Evolutionary conservation across 1,140 invertebrate genomes (phyloP).

Genomic region (Drosophila ambigua): DNA sequence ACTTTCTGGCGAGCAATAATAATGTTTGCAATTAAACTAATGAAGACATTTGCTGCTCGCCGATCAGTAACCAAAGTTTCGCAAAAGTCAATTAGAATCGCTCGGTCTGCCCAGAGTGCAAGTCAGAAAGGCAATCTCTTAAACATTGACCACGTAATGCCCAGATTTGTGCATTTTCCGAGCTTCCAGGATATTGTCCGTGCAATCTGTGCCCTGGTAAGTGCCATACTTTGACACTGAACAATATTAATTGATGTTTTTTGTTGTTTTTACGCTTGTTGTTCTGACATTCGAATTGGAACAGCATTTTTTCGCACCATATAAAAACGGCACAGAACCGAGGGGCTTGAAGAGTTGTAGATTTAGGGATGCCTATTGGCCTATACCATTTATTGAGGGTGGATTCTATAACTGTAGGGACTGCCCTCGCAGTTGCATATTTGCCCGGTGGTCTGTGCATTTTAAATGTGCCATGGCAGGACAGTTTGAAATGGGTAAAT

Average conservation of each 20-base stretch:
- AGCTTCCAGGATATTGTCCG: slow-evolving; percentile 17
- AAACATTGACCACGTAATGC: slow-evolving; percentile 22
- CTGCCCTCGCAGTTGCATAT: slow-evolving; percentile 6
- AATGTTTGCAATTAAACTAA: slow-evolving; percentile 80
- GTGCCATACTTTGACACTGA: slow-evolving; percentile 69
- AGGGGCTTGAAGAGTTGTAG: slow-evolving; percentile 1
- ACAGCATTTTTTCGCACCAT: slow-evolving; percentile 17
- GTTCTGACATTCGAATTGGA: slow-evolving; percentile 37
- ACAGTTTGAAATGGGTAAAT: slow-evolving; percentile 27
- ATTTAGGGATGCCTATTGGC: no score
- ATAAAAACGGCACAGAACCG: slow-evolving; percentile 6
- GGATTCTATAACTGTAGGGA: no score
- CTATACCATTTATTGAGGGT: not conserved
- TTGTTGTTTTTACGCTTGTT: slow-evolving; percentile 22
- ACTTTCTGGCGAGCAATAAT: slow-evolving; percentile 55
- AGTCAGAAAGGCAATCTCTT: slow-evolving; percentile 8
- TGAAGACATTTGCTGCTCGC: slow-evolving; percentile 65
- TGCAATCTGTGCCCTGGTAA: slow-evolving; percentile 62
- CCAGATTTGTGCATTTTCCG: no score
- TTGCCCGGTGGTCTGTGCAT: slow-evolving; percentile 20
- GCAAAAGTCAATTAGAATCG: slow-evolving; percentile 28
- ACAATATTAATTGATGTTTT: slow-evolving; percentile 63
- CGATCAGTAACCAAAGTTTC: not conserved
- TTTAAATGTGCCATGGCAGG: slow-evolving; percentile 30
- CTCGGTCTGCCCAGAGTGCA: not conserved